These are phyloP conservation scores for Achlya flavicornis DNA, from an alignment of 2,888 invertebrate genomes.

Conservation along the genomic window DNA sequence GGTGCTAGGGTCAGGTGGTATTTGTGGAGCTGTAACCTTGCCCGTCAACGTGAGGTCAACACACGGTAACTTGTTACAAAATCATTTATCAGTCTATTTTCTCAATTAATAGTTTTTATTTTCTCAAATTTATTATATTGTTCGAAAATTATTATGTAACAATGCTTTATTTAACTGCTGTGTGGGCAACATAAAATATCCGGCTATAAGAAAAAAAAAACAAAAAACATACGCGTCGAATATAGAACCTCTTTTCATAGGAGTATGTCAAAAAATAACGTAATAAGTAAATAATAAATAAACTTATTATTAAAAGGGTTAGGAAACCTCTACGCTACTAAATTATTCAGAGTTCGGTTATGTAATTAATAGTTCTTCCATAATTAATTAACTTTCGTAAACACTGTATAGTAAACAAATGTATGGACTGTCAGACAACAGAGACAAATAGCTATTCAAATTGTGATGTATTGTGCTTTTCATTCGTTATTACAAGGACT, in stretches of 20 bases:
- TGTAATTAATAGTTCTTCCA: background rate
- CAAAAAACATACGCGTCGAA: no score
- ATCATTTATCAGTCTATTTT: background rate
- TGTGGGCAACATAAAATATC: no score
- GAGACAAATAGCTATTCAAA: slow-evolving; percentile 7
- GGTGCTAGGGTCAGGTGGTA: slow-evolving; percentile 42
- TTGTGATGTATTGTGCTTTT: slow-evolving; percentile 8
- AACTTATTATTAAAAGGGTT: no score
- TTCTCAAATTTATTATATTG: no score
- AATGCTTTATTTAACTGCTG: no score
- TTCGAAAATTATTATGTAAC: no score
- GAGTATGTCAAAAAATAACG: no score
- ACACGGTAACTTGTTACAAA: background rate
- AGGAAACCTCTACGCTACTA: background rate
- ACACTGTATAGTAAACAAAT: background rate
- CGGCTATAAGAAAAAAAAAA: no score
- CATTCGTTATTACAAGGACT: slow-evolving; percentile 6
- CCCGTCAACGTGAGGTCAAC: slow-evolving; percentile 8
- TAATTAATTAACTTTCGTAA: background rate
- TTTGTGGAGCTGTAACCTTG: slow-evolving; percentile 33
- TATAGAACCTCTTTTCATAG: no score
- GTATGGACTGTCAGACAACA: slow-evolving; percentile 5
- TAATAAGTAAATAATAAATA: no score
- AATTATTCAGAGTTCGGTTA: background rate
- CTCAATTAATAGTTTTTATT: background rate